phyloP scores from a whole-genome alignment of 1,140 invertebrate species.

The Contarinia nasturtii region DNA sequence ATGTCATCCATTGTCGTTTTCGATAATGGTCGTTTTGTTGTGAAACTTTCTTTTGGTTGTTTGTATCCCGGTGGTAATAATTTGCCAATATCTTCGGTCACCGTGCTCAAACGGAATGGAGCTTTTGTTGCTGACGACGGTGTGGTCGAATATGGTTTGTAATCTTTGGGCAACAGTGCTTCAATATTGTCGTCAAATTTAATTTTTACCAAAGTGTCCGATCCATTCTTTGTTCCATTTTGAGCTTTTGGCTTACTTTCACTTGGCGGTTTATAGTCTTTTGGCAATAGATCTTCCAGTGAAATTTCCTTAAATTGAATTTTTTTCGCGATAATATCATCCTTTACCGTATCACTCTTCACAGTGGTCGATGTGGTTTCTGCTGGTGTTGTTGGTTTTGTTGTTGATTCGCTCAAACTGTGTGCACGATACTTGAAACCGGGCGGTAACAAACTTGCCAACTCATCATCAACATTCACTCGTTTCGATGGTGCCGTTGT shows the following conservation, averaged over 20 bases:
- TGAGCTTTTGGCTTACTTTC: conserved; percentile 24
- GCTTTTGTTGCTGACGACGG: conserved; percentile 5
- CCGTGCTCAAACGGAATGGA: conserved; percentile 8
- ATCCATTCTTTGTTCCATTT: conserved; percentile 20
- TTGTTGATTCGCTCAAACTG: conserved; percentile 22
- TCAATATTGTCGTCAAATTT: conserved; percentile 16
- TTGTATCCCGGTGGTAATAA: conserved; percentile 30
- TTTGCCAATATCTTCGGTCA: conserved; percentile 25
- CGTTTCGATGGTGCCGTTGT: conserved; percentile 30
- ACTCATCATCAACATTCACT: conserved; percentile 45
- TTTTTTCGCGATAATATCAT: too few relatives aligned
- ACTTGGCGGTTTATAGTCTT: conserved; percentile 32
- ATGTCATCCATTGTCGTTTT: conserved; percentile 12
- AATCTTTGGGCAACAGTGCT: conserved; percentile 43
- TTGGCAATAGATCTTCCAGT: conserved; percentile 32
- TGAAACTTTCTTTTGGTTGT: conserved; percentile 6
- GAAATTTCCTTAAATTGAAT: conserved; percentile 11
- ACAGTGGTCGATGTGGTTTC: conserved; percentile 19
- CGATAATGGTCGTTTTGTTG: conserved; percentile 11
- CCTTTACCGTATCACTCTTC: too few relatives aligned
- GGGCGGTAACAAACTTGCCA: conserved; percentile 33
- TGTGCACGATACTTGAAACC: conserved; percentile 33
- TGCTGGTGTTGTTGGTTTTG: conserved; percentile 29
- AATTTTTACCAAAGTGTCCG: conserved; percentile 9
- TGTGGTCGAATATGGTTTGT: conserved; percentile 11